These are phyloP conservation scores for Mola mola DNA, from an alignment of 2,113 vertebrate genomes.

Conservation along the genomic window DNA sequence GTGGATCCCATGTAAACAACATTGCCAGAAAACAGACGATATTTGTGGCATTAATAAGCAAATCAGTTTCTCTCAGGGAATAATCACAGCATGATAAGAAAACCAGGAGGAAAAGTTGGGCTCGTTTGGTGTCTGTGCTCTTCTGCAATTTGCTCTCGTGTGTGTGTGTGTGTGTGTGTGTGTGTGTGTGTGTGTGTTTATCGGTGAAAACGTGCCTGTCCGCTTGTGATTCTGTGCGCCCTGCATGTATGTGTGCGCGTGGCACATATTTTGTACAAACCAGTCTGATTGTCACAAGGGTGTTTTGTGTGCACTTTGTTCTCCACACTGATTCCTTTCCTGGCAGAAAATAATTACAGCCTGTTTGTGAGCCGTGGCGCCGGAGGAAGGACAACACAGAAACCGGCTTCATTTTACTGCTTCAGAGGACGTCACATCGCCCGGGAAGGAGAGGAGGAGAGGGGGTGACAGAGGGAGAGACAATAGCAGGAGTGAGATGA, in stretches of 20 bases:
- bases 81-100: constrained; percentile 75
- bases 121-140: constrained; percentile 33
- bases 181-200: constrained; percentile 20
- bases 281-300: constrained; percentile 65
- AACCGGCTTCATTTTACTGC: constrained; percentile 70
- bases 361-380: constrained; percentile 65
- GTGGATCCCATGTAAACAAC: constrained; percentile 59
- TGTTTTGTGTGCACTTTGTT: constrained; percentile 82
- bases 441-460: constrained; percentile 44
- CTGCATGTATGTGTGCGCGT: constrained; percentile 6
- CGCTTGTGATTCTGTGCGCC: constrained; percentile 47
- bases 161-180: too few species aligned
- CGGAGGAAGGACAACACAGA: constrained; percentile 73
- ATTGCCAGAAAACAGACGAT: constrained; percentile 55
- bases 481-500: constrained; percentile 47
- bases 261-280: constrained; percentile 71
- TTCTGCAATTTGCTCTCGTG: constrained; percentile 32
- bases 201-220: constrained; percentile 33
- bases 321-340: constrained; percentile 75
- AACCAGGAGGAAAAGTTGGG: constrained; percentile 56
- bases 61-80: constrained; percentile 64
- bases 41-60: constrained; percentile 78
- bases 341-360: constrained; percentile 81
- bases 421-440: constrained; percentile 78
- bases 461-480: constrained; percentile 35